Evolutionary conservation across 2,797 vertebrate genomes (phyloP), one percentile per base, ranked within the genome.

Genomic region (Rhinatrema bivittatum): DNA sequence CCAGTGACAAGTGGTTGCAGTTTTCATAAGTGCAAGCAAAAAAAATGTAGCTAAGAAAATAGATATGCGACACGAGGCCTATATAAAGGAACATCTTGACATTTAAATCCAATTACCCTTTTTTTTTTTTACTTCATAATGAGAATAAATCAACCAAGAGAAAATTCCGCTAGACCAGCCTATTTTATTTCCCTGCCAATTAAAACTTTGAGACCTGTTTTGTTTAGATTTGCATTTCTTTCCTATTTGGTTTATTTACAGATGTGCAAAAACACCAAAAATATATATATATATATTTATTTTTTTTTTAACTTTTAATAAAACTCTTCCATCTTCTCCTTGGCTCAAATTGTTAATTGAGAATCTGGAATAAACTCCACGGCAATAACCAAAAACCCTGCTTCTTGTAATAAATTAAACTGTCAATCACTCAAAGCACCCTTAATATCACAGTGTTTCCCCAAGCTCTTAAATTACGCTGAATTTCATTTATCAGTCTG

Each of bases 51-150:
- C 68, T 63, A 45, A 62, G 67, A 65, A 75, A 70, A 79, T 64
- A 74, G 71, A 74, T 52, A 34, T 57, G 61, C 66, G 62, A 55
- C 59, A 78, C 72, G 54, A 50, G 62, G 53, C 50, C 47, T 49
- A 60, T 60, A 55, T 37, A 59, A n/a, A 58, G 41, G 66, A 80
- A 71, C 64, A 74, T 76, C 74, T 71, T 85, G 82, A 83, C 81
- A 82, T 86, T 86, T 81, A 81, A 85, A 83, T 86, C 76, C 72
- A 84, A 84, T 85, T 81, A 85, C 74, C 72, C 64, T 73, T 76
- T 33, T 66, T 70, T 70, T 62, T 50, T 64, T n/a, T n/a, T n/a
- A n/a, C n/a, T n/a, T 60, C 60, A 54, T 70, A 68, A 79, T 70
- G 70, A 76, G 72, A 60, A 71, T 69, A 63, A 68, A 60, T 32